phyloP scores from a whole-genome alignment of 1,140 invertebrate species.

The Chlorops oryzae region DNA sequence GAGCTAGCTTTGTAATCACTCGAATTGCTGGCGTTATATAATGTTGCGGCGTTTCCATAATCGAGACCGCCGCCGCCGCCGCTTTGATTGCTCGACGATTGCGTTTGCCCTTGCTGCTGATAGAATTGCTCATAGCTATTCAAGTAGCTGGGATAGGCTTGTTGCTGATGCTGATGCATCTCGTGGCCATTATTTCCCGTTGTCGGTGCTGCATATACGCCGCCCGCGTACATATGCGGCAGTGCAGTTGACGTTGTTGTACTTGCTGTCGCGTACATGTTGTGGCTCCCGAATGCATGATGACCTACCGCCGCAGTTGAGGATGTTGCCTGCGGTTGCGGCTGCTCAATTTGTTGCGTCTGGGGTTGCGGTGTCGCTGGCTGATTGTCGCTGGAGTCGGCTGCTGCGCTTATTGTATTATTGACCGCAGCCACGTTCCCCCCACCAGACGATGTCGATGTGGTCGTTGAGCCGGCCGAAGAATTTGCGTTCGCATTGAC shows the following conservation, averaged over 20 bases:
- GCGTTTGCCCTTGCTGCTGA: slow-evolving; percentile 34
- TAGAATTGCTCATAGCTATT: slow-evolving; percentile 46
- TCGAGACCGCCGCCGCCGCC: slow-evolving; percentile 9
- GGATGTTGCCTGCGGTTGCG: slow-evolving; percentile 12
- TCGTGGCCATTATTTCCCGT: slow-evolving; percentile 4
- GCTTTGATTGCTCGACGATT: slow-evolving; percentile 10
- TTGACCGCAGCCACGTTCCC: slow-evolving; percentile 5
- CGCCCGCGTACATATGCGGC: slow-evolving; percentile 7
- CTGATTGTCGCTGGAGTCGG: slow-evolving; percentile 47
- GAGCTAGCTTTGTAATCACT: too few relatives aligned
- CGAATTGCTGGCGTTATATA: background rate
- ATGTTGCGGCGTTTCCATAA: slow-evolving; percentile 15
- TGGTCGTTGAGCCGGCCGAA: background rate
- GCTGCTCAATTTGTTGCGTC: slow-evolving; percentile 12
- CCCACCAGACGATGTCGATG: background rate
- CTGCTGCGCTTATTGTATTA: slow-evolving; percentile 41
- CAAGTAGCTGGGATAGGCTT: slow-evolving; percentile 34
- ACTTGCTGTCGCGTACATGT: background rate
- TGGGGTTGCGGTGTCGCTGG: slow-evolving; percentile 40
- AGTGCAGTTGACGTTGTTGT: background rate
- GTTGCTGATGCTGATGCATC: slow-evolving; percentile 26
- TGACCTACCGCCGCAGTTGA: slow-evolving; percentile 10
- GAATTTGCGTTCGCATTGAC: background rate
- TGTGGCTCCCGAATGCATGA: background rate
- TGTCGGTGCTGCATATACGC: slow-evolving; percentile 14